Evolutionary conservation across 2,888 invertebrate genomes (phyloP).

Genomic region (Polietes domitor): DNA sequence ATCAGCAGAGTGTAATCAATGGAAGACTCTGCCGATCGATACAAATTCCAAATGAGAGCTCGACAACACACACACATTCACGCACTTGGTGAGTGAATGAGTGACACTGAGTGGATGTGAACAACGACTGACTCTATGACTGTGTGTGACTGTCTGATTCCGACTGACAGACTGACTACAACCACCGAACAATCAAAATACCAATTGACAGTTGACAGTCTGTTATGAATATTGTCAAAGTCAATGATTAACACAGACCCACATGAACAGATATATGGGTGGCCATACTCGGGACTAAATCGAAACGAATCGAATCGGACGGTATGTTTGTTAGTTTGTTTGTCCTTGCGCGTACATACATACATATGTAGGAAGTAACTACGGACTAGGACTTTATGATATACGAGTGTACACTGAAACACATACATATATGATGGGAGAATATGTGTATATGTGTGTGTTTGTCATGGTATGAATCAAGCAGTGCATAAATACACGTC

Average conservation of each 20-base stretch:
- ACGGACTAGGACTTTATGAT: neutral
- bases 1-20: neutral
- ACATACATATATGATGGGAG: too few species aligned
- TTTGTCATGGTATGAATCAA: neutral
- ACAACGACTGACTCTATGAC: constrained; percentile 9
- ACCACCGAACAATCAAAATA: constrained; percentile 33
- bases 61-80: neutral
- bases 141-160: neutral
- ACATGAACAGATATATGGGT: neutral
- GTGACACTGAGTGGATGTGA: neutral
- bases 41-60: constrained; percentile 49
- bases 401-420: neutral
- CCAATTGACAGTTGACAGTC: constrained; percentile 47
- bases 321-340: neutral
- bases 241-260: constrained; percentile 28
- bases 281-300: too few species aligned
- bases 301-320: neutral
- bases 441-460: neutral
- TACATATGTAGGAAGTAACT: neutral
- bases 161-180: neutral
- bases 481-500: constrained; percentile 21
- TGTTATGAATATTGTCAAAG: constrained; percentile 55
- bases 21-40: constrained; percentile 41
- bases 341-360: neutral
- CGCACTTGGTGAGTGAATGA: neutral